phyloP scores from a whole-genome alignment of 2,113 vertebrate genomes.

The Pycnonotus jocosus region DNA sequence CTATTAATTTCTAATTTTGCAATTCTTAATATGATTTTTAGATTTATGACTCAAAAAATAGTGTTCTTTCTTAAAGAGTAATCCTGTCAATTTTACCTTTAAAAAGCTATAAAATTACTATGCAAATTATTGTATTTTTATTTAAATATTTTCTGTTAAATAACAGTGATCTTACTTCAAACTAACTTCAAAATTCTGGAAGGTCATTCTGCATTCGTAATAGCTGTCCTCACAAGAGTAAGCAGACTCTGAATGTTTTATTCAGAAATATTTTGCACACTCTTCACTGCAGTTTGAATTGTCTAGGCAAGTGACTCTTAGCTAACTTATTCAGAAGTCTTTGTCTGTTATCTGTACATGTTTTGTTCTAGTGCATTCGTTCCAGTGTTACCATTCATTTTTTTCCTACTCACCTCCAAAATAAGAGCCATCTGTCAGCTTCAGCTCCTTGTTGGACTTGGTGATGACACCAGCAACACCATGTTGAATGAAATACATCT shows the following conservation, averaged over 20 bases:
- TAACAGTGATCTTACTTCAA: not conserved
- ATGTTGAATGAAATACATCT: constrained; percentile 99
- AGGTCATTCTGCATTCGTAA: not conserved
- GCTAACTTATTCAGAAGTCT: not conserved
- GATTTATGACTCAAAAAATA: not conserved
- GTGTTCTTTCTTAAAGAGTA: not conserved
- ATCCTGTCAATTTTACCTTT: not conserved
- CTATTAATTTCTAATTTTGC: not conserved
- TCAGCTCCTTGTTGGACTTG: constrained; percentile 96
- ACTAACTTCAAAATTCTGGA: not conserved
- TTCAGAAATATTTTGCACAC: not conserved
- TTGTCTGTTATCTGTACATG: not conserved
- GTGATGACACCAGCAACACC: constrained; percentile 97
- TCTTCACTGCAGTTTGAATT: not conserved
- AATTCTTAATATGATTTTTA: not conserved
- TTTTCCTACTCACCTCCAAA: constrained; percentile 88
- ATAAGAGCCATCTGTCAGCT: constrained; percentile 95
- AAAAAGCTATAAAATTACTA: not conserved
- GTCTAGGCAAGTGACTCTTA: not conserved
- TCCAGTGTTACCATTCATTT: not conserved
- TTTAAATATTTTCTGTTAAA: not conserved
- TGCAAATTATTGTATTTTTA: not conserved
- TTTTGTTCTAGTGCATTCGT: not conserved
- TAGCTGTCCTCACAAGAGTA: not conserved
- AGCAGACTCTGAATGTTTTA: not conserved